Evolutionary conservation across 2,888 invertebrate genomes (phyloP), one percentile per base, ranked within the genome.

Genomic region (Ptycholaimellus sp.): DNA sequence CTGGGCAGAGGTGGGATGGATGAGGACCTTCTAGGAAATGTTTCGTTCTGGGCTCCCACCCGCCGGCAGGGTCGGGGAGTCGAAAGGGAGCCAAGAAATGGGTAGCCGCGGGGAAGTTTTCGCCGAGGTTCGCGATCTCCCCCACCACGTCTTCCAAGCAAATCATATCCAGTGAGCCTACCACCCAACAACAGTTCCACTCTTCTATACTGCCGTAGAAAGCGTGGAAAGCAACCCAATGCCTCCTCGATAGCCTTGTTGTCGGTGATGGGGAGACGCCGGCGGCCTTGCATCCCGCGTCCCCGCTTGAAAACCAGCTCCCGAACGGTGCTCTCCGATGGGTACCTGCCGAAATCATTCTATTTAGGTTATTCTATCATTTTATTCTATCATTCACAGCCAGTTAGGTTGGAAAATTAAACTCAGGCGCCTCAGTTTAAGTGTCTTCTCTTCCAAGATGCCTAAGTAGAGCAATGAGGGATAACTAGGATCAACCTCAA

Each of bases 41-140:
- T 64, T 83, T 93, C 48, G 83, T 81, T 76, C 99, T 99, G 74
- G 87, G 87, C 57, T 83, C 75, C 90, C 90, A 99, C 42, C 55
- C 96, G 42, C 93, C 93, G 48, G 78, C 85, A 36, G 96, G 96
- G 54, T 85, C 93, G 71, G 87, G 93, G 45, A 96, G 70, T 72
- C 56, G 96, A 72, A 99, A 99, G 44, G 87, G 87, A 93, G 93
- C 96, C 54, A 99, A 69, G 74, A 87, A 96, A 69, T 93, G 90
- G 58, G 82, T 79, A 40, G 82, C 90, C 52, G 77, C 74, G n/a
- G n/a, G n/a, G n/a, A n/a, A n/a, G n/a, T n/a, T n/a, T n/a, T n/a
- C n/a, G 33, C 79, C 83, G 51, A 78, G 78, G 18, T 79, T 81
- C 64, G 73, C 76, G 55, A 85, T 70, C 69, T 96, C 90, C 60